A percentile compares a stretch with the other conserved stretches of the same genome.
phyloP scores from a whole-genome alignment of 2,888 invertebrate species.

The Pediacus dermestoides region DNA sequence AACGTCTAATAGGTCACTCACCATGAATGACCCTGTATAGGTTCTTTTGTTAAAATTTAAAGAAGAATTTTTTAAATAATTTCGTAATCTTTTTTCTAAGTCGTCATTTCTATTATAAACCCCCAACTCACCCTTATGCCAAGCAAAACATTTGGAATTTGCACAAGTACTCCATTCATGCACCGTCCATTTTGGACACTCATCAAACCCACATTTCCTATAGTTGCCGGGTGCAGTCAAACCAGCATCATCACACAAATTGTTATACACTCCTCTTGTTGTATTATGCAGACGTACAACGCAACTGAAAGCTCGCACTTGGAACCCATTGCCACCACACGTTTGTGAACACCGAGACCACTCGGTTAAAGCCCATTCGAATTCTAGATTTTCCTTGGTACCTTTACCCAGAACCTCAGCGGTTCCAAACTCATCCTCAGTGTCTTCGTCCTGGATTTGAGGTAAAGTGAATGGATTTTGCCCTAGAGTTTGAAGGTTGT shows the following conservation, averaged over 20 bases:
- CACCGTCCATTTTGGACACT: slow-evolving; percentile 70
- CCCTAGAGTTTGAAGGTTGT: neutral
- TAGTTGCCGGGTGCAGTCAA: slow-evolving; percentile 61
- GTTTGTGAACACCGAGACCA: slow-evolving; percentile 86
- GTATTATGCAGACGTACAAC: slow-evolving; percentile 60
- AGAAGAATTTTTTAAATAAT: too few relatives aligned
- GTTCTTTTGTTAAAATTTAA: too few relatives aligned
- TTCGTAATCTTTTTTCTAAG: neutral
- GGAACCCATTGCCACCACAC: slow-evolving; percentile 73
- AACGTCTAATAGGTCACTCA: too few relatives aligned
- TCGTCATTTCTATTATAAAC: slow-evolving; percentile 2
- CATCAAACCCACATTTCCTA: slow-evolving; percentile 63
- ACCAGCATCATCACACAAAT: slow-evolving; percentile 68
- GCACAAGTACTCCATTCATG: slow-evolving; percentile 71
- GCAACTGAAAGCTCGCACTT: slow-evolving; percentile 70
- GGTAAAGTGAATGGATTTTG: slow-evolving; percentile 42
- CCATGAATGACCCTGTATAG: too few relatives aligned
- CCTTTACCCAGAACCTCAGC: slow-evolving; percentile 46
- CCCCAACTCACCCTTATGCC: slow-evolving; percentile 59
- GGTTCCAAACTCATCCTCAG: slow-evolving; percentile 32
- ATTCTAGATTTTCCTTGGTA: slow-evolving; percentile 54
- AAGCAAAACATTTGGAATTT: slow-evolving; percentile 70
- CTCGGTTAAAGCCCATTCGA: slow-evolving; percentile 76
- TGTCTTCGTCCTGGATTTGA: slow-evolving; percentile 33
- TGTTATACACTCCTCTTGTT: slow-evolving; percentile 60